Percentiles rank a stretch among this genome's conserved stretches.
Conservation (phyloP, 92 coral and sea anemone species). For the Plumapathes pennacea region DNA sequence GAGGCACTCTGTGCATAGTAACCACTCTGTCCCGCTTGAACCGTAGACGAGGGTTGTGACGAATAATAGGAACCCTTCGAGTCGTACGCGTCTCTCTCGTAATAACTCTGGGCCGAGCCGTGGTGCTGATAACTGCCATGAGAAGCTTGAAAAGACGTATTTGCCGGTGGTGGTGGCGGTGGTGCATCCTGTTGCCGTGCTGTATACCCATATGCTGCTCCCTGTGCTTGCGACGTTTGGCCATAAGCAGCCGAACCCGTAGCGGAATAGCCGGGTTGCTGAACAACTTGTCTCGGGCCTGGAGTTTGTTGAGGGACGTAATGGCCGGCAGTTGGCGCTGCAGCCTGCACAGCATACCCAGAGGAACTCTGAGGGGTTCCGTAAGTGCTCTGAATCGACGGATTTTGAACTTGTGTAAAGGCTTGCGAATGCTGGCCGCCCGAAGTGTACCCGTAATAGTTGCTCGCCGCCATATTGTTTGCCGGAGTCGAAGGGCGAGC, state of each 20-base stretch:
- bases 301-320: constrained; percentile 92
- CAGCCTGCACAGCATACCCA: constrained; percentile 92
- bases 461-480: constrained; percentile 97
- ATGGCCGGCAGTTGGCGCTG: constrained; percentile 87
- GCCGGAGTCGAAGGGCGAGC: constrained; percentile 58
- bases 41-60: constrained; percentile 79
- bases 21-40: constrained; percentile 78
- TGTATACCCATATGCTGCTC: constrained; percentile 97
- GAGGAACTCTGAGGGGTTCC: constrained; percentile 88
- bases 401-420: constrained; percentile 93
- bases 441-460: constrained; percentile 94
- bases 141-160: constrained; percentile 74
- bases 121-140: constrained; percentile 87
- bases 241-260: constrained; percentile 79
- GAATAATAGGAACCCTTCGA: constrained; percentile 82
- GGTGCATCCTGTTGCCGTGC: constrained; percentile 97
- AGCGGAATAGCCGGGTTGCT: constrained; percentile 77
- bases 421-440: constrained; percentile 98
- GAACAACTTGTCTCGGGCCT: constrained; percentile 73
- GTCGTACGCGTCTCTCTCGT: constrained; percentile 88
- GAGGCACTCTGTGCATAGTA: constrained; percentile 87
- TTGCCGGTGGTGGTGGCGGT: constrained; percentile 91
- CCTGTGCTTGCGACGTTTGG: constrained; percentile 67
- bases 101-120: constrained; percentile 72
- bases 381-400: constrained; percentile 94